Conservation (phyloP, 2,888 invertebrate species). For the Ichneumoninae sp. region DNA sequence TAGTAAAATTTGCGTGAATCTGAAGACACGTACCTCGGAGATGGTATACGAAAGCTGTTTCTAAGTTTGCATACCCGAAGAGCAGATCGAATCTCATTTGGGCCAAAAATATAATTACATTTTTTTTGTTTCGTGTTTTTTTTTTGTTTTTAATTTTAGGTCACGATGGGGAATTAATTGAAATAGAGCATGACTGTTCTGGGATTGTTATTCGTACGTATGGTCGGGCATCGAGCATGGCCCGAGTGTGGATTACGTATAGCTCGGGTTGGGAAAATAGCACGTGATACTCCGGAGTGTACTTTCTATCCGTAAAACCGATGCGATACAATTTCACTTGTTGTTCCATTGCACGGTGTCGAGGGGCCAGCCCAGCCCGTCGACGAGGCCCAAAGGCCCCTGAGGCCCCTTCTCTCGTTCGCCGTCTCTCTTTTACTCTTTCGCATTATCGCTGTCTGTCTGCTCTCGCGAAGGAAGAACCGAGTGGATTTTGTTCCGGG, state of each 20-base stretch:
- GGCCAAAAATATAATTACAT: too few species aligned
- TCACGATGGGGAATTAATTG: background rate
- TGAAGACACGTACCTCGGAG: background rate
- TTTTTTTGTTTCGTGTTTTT: too few species aligned
- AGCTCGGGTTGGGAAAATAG: conserved; percentile 30
- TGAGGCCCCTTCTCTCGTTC: conserved; percentile 49
- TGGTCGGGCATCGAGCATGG: conserved; percentile 19
- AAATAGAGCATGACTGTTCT: background rate
- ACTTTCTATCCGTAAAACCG: conserved; percentile 79
- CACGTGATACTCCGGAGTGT: conserved; percentile 61
- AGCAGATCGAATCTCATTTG: background rate
- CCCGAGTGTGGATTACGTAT: conserved; percentile 29
- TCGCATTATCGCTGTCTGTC: conserved; percentile 30
- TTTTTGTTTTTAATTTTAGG: background rate
- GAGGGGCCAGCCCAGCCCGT: conserved; percentile 62
- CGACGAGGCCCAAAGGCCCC: conserved; percentile 51
- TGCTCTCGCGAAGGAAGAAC: conserved; percentile 35
- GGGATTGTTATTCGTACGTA: background rate
- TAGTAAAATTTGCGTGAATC: background rate
- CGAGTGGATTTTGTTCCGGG: conserved; percentile 74
- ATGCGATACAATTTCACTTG: conserved; percentile 80
- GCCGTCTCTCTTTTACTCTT: conserved; percentile 35
- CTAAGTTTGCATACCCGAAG: background rate
- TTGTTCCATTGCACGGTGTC: conserved; percentile 67
- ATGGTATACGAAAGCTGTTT: background rate